Conservation (phyloP, 53 echinoderm and acorn worm species). For the Actinopyga echinites region DNA sequence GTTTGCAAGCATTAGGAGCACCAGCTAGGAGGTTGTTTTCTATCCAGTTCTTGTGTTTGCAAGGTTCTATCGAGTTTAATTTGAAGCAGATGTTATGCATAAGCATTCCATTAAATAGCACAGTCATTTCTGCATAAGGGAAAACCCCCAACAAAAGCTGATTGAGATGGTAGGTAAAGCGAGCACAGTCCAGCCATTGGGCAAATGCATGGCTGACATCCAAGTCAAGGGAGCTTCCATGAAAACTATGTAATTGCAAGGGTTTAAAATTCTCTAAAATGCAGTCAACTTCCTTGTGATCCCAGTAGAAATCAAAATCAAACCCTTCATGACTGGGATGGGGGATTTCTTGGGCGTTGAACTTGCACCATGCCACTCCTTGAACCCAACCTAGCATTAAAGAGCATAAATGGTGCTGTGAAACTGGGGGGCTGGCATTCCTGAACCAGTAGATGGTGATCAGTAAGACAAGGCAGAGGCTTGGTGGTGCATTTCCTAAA, state of each 20-base stretch:
- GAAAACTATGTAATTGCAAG: not conserved
- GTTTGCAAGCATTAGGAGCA: not conserved
- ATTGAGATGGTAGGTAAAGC: slow-evolving; percentile 57
- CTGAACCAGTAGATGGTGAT: slow-evolving; percentile 58
- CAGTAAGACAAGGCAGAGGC: slow-evolving; percentile 46
- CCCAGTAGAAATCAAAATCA: not conserved
- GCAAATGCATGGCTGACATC: slow-evolving; percentile 68
- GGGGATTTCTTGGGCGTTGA: not conserved
- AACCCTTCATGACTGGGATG: not conserved
- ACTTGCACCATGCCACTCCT: slow-evolving; percentile 12
- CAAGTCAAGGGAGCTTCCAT: slow-evolving; percentile 28
- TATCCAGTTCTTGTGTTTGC: not conserved
- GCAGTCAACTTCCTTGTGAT: not conserved
- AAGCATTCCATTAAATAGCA: slow-evolving; percentile 73
- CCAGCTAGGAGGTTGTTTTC: not conserved
- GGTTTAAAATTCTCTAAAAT: slow-evolving; percentile 44
- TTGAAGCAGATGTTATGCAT: slow-evolving; percentile 61
- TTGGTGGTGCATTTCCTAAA: slow-evolving; percentile 20
- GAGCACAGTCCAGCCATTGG: slow-evolving; percentile 72
- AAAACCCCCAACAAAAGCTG: slow-evolving; percentile 55
- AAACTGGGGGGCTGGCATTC: slow-evolving; percentile 36
- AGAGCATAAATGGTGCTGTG: slow-evolving; percentile 46
- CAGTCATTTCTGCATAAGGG: slow-evolving; percentile 53
- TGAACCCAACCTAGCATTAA: slow-evolving; percentile 67
- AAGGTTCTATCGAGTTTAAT: not conserved